phyloP scores from a whole-genome alignment of 2,797 vertebrate species.

The Sebastes nivosus region DNA sequence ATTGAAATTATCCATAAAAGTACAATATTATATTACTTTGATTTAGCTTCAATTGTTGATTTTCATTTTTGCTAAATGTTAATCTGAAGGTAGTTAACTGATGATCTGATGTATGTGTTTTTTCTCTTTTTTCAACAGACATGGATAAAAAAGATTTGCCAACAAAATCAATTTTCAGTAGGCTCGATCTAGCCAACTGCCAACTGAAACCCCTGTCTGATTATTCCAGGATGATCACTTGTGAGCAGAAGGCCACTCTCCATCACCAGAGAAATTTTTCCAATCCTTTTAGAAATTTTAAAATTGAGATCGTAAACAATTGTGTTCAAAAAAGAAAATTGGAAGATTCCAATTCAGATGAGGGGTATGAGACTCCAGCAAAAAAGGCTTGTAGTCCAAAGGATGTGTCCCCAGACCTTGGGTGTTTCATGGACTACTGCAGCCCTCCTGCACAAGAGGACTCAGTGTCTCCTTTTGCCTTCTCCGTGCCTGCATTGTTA shows the following conservation, averaged over 20 bases:
- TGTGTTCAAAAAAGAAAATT: conserved; percentile 11
- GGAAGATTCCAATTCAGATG: neutral
- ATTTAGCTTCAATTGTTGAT: neutral
- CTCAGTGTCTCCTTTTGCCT: neutral
- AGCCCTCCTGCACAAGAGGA: neutral
- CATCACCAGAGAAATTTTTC: accelerated
- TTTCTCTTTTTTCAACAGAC: conserved; percentile 2
- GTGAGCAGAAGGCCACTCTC: neutral
- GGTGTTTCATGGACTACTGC: conserved; percentile 42
- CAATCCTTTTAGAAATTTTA: conserved; percentile 31
- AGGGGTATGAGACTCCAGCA: neutral
- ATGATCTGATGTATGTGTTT: neutral
- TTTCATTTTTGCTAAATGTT: neutral
- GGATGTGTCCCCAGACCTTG: conserved; percentile 39
- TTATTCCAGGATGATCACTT: neutral
- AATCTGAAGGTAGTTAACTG: neutral
- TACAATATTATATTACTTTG: neutral
- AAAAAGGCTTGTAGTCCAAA: conserved; percentile 17
- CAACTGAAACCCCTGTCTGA: conserved; percentile 21
- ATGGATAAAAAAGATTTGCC: neutral
- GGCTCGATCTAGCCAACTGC: neutral
- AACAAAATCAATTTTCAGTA: neutral
- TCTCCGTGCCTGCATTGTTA: neutral
- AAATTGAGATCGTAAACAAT: conserved; percentile 7
- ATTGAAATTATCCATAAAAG: neutral